A percentile compares a stretch with the other conserved stretches of the same genome.
phyloP scores from a whole-genome alignment of 2,113 vertebrate genomes.

The Podocnemis expansa region DNA sequence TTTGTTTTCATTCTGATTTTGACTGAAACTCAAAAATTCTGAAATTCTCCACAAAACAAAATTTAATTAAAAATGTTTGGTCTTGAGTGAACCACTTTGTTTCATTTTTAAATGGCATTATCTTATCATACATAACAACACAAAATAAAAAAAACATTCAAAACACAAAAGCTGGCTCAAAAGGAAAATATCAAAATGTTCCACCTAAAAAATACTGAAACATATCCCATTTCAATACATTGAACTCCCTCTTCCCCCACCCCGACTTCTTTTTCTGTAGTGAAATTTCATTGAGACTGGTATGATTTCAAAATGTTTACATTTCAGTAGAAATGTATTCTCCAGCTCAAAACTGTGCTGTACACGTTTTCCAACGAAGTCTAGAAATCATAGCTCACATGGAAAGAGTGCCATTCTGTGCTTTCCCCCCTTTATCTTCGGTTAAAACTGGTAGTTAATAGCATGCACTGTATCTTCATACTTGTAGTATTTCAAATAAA shows the following conservation, averaged over 20 bases:
- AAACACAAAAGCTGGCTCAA: background rate
- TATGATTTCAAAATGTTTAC: too few species aligned
- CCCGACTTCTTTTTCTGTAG: too few species aligned
- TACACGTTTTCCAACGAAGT: too few species aligned
- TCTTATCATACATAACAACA: background rate
- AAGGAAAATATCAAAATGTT: background rate
- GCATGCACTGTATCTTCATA: background rate
- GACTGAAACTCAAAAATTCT: background rate
- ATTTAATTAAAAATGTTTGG: background rate
- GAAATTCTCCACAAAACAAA: background rate
- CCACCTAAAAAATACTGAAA: background rate
- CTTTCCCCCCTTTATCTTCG: background rate
- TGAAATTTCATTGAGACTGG: too few species aligned
- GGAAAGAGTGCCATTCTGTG: background rate
- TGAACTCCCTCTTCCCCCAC: too few species aligned
- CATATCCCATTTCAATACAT: background rate
- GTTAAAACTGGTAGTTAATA: background rate
- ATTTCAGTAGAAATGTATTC: too few species aligned
- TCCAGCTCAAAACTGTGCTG: too few species aligned
- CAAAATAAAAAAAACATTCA: background rate
- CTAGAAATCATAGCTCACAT: background rate
- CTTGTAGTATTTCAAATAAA: background rate
- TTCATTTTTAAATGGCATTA: too few species aligned
- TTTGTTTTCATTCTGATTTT: background rate
- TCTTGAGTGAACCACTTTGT: background rate